Base-by-base conservation (phyloP, 2,797 vertebrate species). In the Bovichtus variegatus region DNA sequence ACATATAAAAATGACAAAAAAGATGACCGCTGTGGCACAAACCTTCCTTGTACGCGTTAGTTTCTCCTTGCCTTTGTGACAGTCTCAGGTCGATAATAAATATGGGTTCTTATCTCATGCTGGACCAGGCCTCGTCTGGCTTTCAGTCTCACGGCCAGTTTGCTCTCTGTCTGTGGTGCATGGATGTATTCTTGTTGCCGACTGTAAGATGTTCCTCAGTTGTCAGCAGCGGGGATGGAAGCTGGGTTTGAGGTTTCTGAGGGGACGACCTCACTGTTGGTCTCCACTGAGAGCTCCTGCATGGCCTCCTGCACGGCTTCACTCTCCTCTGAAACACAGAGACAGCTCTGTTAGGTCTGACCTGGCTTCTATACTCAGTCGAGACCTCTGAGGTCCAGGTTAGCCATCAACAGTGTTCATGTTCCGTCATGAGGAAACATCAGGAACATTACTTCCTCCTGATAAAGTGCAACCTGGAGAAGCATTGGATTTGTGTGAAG, bases 261-360 rank as follows among this genome's bases (percentile, higher is more conserved):
- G 16, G 87, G 62, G 13, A 57, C 25, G 43, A 16, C 77, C 15
- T 92, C 87, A 2, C 55, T 76, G 72, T 43, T 25, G 41, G 55
- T 49, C 34, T 86, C 89, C 60, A 94, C 70, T 1, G 88, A 87
- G 36, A 95, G 90, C 59, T 93, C 80, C 88, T 93, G 85, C 87
- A 95, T 66, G 78, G 82, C 87, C 51, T 92, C 85, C 79, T 94
- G 87, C 62, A 88, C 67, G 0, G 62, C 82, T 27, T 76, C 23
- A 27, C 74, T 83, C 46, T 91, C 90, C 74, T 94, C 94, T 88
- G 91, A 82, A 90, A 87, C 46, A 60, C 47, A 58, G 10, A 79
- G 6, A 34, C 46, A 18, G 9, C 0, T 4, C 0, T 3, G 19
- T 34, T 43, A 23, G 19, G 2, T 15, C 3, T 9, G 9, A 25